Conservation (phyloP, 2,797 vertebrate genomes). For the Toxotes lorentzi region DNA sequence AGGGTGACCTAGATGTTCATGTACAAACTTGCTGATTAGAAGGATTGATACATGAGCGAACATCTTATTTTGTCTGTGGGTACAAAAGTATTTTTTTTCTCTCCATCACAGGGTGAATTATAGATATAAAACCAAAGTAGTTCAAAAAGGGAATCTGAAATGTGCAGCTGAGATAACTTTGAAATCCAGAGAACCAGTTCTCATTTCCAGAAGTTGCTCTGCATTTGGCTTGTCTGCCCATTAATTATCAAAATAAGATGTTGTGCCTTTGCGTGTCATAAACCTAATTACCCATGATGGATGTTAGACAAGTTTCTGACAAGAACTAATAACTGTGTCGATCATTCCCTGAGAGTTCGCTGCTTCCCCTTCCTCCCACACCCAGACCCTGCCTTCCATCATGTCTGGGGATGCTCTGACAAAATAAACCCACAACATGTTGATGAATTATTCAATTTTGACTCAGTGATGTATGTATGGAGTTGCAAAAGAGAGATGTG, state of each 20-base stretch:
- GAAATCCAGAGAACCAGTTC: conserved; percentile 16
- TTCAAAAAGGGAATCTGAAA: conserved; percentile 53
- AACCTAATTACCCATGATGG: conserved; percentile 72
- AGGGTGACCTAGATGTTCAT: conserved; percentile 70
- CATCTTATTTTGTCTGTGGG: conserved; percentile 34
- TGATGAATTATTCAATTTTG: conserved; percentile 83
- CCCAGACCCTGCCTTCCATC: conserved; percentile 56
- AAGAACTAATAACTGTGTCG: conserved; percentile 72
- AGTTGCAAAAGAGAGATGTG: conserved; percentile 63
- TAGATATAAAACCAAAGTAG: conserved; percentile 12
- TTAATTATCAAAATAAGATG: conserved; percentile 70
- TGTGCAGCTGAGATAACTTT: conserved; percentile 31
- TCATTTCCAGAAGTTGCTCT: conserved; percentile 41
- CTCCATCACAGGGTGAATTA: conserved; percentile 41
- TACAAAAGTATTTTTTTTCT: not conserved
- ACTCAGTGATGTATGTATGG: conserved; percentile 78
- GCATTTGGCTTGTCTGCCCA: conserved; percentile 37
- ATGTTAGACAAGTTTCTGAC: conserved; percentile 74
- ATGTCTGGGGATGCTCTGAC: conserved; percentile 74
- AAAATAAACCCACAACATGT: conserved; percentile 79
- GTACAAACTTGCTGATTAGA: conserved; percentile 53
- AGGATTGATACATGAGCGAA: conserved; percentile 44
- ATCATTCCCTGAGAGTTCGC: conserved; percentile 64
- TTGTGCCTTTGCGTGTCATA: conserved; percentile 63
- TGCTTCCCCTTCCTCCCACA: conserved; percentile 57